Base-by-base conservation (phyloP, 2,113 vertebrate species). In the Muscicapa adusta region DNA sequence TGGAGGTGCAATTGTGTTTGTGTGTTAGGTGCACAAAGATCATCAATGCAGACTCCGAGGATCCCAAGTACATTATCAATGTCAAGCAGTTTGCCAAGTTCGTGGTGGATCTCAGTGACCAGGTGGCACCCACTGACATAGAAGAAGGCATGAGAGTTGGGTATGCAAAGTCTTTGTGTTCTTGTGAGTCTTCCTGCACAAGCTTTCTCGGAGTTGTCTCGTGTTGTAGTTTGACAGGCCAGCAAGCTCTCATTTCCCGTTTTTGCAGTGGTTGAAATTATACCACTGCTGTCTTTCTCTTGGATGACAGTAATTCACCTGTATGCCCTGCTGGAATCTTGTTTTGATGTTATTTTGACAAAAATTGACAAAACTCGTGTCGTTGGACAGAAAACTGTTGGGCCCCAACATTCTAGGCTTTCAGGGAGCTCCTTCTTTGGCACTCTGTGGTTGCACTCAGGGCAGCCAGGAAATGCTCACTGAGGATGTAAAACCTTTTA, bases 51-150 rank as follows among this genome's bases (percentile, higher is more conserved):
- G 99, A 99, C 97, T 99, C 99, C 0, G 99, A 99, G 97, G 99
- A 99, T 94, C 99, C 99, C 16, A 99, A 99, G 95, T 99, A 99
- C 96, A 99, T 99, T 42, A 99, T 99, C 97, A 99, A 99, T 22
- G 99, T 99, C 80, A 99, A 99, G 94, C 99, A 99, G 94, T 99
- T 99, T 97, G 99, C 99, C 89, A 99, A 99, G 97, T 99, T 99
- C 45, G 99, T 99, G 98, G 99, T 99, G 96, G 99, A 99, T 93
- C 98, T 99, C 93, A 99, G 99, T 67, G 99, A 99, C 96, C 99
- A 99, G 95, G 99, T 99, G 83, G 99, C 99, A 54, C 99, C 99
- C 6, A 99, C 99, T 51, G 99, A 99, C 98, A 99, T 99, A 36
- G 99, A 99, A 97, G 99, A 99, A 96, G 99, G 99, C 73, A 99